A percentile compares a stretch with the other conserved stretches of the same genome.
Evolutionary conservation across 2,797 vertebrate species (phyloP).

Genomic region (Schizopygopsis pylzovi): DNA sequence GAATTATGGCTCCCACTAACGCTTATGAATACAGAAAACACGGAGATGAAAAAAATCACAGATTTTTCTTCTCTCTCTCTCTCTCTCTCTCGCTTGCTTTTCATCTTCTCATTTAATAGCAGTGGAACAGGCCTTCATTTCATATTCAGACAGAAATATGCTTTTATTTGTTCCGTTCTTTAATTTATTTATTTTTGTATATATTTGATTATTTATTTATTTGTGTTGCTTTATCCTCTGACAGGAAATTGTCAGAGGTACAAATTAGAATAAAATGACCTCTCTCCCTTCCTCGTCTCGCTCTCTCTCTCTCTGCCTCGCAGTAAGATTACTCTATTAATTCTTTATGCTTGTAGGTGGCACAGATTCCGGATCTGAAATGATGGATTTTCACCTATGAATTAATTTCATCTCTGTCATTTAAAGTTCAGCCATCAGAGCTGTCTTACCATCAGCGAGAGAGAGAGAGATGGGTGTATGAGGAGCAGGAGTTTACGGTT

Average conservation of each 20-base stretch:
- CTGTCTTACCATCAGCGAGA: slow-evolving; percentile 3
- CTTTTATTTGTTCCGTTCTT: slow-evolving; percentile 38
- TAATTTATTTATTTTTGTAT: slow-evolving; percentile 16
- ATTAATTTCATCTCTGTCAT: slow-evolving; percentile 74
- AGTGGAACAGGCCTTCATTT: slow-evolving; percentile 33
- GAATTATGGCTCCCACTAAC: slow-evolving; percentile 41
- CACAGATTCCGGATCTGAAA: slow-evolving; percentile 65
- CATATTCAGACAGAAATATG: slow-evolving; percentile 36
- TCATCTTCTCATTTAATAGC: slow-evolving; percentile 47
- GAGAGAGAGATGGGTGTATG: slow-evolving; percentile 16
- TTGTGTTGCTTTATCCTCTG: slow-evolving; percentile 57
- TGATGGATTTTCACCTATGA: slow-evolving; percentile 72
- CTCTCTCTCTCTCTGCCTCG: slow-evolving; percentile 45
- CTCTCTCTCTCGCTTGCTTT: neutral
- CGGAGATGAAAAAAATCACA: slow-evolving; percentile 19
- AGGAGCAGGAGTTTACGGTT: slow-evolving; percentile 20
- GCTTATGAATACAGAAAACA: slow-evolving; percentile 47
- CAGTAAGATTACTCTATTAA: slow-evolving; percentile 69
- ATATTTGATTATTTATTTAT: slow-evolving; percentile 59
- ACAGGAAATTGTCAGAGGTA: slow-evolving; percentile 60
- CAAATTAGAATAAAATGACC: slow-evolving; percentile 66
- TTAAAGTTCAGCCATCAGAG: slow-evolving; percentile 65
- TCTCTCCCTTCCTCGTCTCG: slow-evolving; percentile 20
- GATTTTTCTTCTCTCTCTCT: too few relatives aligned
- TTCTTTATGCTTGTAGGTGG: slow-evolving; percentile 73